Evolutionary conservation across 2,888 invertebrate genomes (phyloP), one percentile per base, ranked within the genome.

Genomic region (Busseola fusca): DNA sequence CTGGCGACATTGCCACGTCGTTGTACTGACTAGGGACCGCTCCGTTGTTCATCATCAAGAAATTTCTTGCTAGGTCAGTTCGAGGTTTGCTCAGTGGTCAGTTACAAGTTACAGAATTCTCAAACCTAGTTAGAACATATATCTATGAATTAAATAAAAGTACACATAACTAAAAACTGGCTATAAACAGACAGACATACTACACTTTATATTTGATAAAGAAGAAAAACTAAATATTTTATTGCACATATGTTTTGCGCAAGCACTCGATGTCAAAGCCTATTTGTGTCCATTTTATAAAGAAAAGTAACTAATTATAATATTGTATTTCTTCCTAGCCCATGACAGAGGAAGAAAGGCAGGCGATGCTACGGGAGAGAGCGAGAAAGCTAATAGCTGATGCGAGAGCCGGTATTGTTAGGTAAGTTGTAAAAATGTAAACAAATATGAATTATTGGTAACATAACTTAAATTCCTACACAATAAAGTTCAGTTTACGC

Each of bases 331-430:
- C 1, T 69, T 69, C 56, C 59, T 82, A 94, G 95, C 90, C 93
- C 45, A 94, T 97, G 96, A 96, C 97, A 71, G 98, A 98, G 91
- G 98, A 98, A 88, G 98, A 98, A 89, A 96, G 98, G 85, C 98
- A 99, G 89, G 97, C 97, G 73, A 97, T 98, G 89, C 93, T 99
- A 81, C 96, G 98, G 12, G 99, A 99, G 91, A 96, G 99, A 90
- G 99, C 99, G 74, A 97, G 98, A 84, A 97, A 97, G 87, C 96
- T 99, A 68, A 98, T 99, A 75, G 98, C 98, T 0, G 98, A 99
- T 90, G 98, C 98, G 1, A 96, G 98, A 85, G 96, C 96, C 0
- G 96, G 95, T 1, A 91, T 95, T 16, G 93, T 95, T 68, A 96
- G 95, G 95, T 95, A 80, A 69, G 81, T 50, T 5, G 54, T 45